A percentile compares a stretch with the other conserved stretches of the same genome.
Evolutionary conservation across 1,140 invertebrate species (phyloP).

Genomic region (Goniozus legneri): DNA sequence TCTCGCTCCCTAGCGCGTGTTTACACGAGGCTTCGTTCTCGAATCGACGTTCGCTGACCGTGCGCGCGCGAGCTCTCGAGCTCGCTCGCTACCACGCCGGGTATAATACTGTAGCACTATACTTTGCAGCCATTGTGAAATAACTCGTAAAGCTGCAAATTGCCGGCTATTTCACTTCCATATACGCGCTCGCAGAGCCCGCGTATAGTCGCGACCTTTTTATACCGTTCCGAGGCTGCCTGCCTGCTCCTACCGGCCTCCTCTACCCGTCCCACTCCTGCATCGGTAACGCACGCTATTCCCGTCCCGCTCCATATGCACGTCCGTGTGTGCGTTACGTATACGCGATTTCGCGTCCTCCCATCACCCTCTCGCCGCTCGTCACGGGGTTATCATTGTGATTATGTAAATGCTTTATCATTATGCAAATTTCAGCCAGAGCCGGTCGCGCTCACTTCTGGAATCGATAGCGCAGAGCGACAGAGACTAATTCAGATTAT

Average conservation of each 20-base stretch:
- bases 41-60: constrained; percentile 24
- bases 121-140: constrained; percentile 57
- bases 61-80: constrained; percentile 13
- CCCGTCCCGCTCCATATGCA: too few relatives aligned
- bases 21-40: not conserved
- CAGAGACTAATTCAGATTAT: too few relatives aligned
- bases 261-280: too few relatives aligned
- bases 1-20: not conserved
- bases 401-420: constrained; percentile 39
- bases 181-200: too few relatives aligned
- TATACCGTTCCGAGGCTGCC: constrained; percentile 9
- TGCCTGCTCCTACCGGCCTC: constrained; percentile 16
- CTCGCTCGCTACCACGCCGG: constrained; percentile 24
- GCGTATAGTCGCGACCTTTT: constrained; percentile 13
- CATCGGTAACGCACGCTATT: too few relatives aligned
- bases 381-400: constrained; percentile 27
- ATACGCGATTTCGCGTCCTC: too few relatives aligned
- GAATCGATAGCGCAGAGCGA: too few relatives aligned
- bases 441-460: too few relatives aligned
- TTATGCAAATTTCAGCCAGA: constrained; percentile 35
- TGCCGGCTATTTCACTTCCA: constrained; percentile 50
- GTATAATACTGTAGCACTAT: constrained; percentile 48
- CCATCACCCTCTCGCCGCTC: too few relatives aligned
- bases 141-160: constrained; percentile 57
- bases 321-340: too few relatives aligned